Base-by-base conservation (phyloP, 2,888 invertebrate species). In the Philereme transversata region DNA sequence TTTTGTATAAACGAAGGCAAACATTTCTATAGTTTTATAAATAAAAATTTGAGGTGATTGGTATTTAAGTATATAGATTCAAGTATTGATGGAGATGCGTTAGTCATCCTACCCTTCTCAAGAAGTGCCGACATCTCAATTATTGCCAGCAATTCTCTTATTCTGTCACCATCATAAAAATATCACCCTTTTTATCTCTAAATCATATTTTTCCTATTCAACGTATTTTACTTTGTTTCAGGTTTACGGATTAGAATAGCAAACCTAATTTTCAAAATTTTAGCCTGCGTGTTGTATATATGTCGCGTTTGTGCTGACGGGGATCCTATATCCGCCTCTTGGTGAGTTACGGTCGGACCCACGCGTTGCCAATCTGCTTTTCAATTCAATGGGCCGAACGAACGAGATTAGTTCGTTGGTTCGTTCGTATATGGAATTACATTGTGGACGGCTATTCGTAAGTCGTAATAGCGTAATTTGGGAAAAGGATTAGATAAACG, bases 231-330 rank as follows among this genome's bases (percentile, higher is more conserved):
- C 9, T 64, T 88, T 84, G 77, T 95, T 95, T 64, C 94, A 98
- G 99, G 99, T 95, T 95, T 99, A 92, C 96, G 99, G 87, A 99
- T 99, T 93, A 97, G 99, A 85, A 97, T 99, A 88, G 98, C 98
- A 80, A 99, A 99, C 93, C 94, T 99, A 92, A 96, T 99, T 93
- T 97, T 99, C 94, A 99, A 99, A 93, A 94, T 99, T 78, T 94
- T 99, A 87, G 97, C 99, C 88, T 99, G 99, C 93, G 95, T 98
- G 87, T 95, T 99, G 86, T 99, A 99, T 92, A 97, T 99, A 93
- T 95, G 97, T 86, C 95, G 99, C 80, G 98, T 98, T 73, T 95
- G 97, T 85, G 96, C 96, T 81, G 98, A 99, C 93, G 95, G 94
- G 85, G 95, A 97, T 88, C 97, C 98, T 62, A 97, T 96, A 72